Conservation (phyloP, 2,113 vertebrate genomes). For the Amazona guildingii region DNA sequence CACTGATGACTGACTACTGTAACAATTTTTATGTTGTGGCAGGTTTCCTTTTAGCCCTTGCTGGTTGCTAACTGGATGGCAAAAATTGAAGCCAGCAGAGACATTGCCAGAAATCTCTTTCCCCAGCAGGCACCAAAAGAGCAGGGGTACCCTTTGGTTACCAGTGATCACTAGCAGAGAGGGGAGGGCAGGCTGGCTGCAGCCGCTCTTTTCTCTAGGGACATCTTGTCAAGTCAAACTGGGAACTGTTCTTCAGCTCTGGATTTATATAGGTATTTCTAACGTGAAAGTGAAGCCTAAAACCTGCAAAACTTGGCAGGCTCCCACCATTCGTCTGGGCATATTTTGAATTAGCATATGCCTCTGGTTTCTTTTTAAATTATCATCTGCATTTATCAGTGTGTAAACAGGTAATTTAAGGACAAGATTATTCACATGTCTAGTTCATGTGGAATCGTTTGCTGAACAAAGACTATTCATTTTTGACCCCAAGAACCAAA, state of each 20-base stretch:
- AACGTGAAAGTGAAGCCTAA: neutral
- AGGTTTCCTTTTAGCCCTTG: neutral
- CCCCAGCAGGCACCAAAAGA: neutral
- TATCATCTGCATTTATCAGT: neutral
- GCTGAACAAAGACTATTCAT: neutral
- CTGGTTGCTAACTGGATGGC: neutral
- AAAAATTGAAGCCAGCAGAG: neutral
- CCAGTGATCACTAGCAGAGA: neutral
- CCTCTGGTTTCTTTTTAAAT: neutral
- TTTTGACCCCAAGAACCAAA: neutral
- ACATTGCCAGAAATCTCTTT: neutral
- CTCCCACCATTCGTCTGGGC: neutral
- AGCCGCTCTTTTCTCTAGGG: neutral
- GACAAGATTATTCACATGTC: neutral
- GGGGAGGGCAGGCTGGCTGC: neutral
- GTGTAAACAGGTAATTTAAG: neutral
- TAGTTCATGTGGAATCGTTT: neutral
- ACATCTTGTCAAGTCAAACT: neutral
- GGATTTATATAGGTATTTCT: neutral
- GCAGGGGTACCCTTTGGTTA: neutral
- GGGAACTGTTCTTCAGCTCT: neutral
- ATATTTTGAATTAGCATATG: neutral
- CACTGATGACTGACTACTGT: neutral
- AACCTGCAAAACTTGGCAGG: neutral
- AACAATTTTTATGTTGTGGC: neutral